Conservation (phyloP, 2,113 vertebrate species). For the Saimiri boliviensis region DNA sequence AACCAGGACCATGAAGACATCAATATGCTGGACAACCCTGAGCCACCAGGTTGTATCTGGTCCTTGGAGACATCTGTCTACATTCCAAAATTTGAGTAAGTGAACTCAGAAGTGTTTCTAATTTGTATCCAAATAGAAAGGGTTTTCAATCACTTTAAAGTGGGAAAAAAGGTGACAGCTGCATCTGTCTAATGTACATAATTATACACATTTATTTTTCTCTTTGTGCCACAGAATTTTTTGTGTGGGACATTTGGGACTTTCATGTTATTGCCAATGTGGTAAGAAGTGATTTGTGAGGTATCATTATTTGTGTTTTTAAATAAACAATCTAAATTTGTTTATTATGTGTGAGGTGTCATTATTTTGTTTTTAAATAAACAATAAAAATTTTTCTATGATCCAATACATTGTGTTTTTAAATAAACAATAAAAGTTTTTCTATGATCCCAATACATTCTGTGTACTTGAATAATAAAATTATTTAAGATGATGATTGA, state of each 20-base stretch:
- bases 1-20: background rate
- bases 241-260: background rate
- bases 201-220: background rate
- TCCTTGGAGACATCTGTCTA: background rate
- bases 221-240: background rate
- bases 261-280: background rate
- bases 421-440: background rate
- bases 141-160: background rate
- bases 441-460: background rate
- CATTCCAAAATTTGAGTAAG: background rate
- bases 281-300: background rate
- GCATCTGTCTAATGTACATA: background rate
- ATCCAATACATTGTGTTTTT: background rate
- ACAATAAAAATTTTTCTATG: no score
- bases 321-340: background rate
- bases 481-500: background rate
- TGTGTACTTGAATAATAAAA: background rate
- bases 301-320: background rate
- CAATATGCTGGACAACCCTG: background rate
- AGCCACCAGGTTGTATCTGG: background rate
- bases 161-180: background rate
- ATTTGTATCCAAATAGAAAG: background rate
- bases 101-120: background rate
- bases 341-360: no score
- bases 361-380: no score